Percentiles rank a stretch among this genome's conserved stretches.
These are phyloP conservation scores for Harpegnathos saltator DNA, from an alignment of 1,140 invertebrate genomes.

Conservation along the genomic window DNA sequence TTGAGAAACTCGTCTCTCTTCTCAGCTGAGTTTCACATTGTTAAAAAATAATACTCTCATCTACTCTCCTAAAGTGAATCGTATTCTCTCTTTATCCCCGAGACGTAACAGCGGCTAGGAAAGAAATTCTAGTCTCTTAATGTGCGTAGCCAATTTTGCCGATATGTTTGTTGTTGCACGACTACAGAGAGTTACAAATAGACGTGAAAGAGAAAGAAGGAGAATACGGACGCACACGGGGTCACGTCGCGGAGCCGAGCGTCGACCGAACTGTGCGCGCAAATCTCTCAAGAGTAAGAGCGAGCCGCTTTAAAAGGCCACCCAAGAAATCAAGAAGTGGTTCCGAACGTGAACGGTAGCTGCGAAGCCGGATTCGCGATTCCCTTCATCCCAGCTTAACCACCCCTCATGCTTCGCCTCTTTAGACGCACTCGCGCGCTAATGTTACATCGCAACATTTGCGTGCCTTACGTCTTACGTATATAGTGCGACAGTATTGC, in stretches of 20 bases:
- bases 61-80: no score
- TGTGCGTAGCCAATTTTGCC: not conserved
- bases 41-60: no score
- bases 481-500: constrained; percentile 41
- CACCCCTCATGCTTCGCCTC: constrained; percentile 80
- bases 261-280: constrained; percentile 29
- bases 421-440: constrained; percentile 67
- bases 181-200: not conserved
- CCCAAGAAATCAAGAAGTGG: constrained; percentile 79
- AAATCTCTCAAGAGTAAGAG: constrained; percentile 60
- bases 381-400: constrained; percentile 82
- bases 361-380: constrained; percentile 76
- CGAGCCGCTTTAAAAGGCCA: constrained; percentile 73
- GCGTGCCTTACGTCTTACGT: constrained; percentile 30
- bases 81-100: not conserved
- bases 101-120: not conserved
- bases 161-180: not conserved
- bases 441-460: constrained; percentile 36
- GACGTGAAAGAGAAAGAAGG: not conserved
- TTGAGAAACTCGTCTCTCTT: no score
- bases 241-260: not conserved
- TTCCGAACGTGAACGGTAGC: constrained; percentile 81
- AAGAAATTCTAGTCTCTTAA: not conserved
- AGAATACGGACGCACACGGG: not conserved
- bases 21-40: no score